These are phyloP conservation scores for Corydoras sp. DNA, from an alignment of 2,113 vertebrate species.

Conservation along the genomic window DNA sequence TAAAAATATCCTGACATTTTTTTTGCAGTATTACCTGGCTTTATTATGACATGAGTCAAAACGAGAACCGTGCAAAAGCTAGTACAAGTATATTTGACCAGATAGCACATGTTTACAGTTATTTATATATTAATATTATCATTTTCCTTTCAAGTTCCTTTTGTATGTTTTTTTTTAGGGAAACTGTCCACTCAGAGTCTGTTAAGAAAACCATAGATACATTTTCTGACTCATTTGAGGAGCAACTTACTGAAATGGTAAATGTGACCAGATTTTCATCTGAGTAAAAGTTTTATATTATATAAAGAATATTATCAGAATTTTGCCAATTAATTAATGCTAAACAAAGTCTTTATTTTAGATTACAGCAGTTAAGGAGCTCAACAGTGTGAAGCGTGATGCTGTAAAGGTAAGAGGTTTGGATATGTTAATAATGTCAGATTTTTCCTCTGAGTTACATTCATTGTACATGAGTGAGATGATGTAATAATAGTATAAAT, in stretches of 20 bases:
- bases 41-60: too few relatives aligned
- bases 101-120: too few relatives aligned
- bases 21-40: too few relatives aligned
- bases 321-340: not conserved
- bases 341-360: slow-evolving; percentile 31
- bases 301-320: not conserved
- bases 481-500: too few relatives aligned
- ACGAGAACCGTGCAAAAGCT: too few relatives aligned
- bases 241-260: slow-evolving; percentile 73
- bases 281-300: not conserved
- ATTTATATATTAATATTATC: too few relatives aligned
- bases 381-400: slow-evolving; percentile 66
- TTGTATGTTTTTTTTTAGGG: slow-evolving; percentile 54
- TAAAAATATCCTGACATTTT: too few relatives aligned
- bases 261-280: slow-evolving; percentile 33
- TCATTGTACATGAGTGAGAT: too few relatives aligned
- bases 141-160: not conserved
- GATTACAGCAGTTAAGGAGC: slow-evolving; percentile 60
- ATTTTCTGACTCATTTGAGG: slow-evolving; percentile 68
- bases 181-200: slow-evolving; percentile 58
- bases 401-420: slow-evolving; percentile 74
- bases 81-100: too few relatives aligned
- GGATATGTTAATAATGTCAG: not conserved
- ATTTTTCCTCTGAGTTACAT: not conserved
- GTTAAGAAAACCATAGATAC: slow-evolving; percentile 60